A percentile compares a stretch with the other conserved stretches of the same genome.
Conservation (phyloP, 1,140 invertebrate genomes). For the Drosophila carrolli region DNA sequence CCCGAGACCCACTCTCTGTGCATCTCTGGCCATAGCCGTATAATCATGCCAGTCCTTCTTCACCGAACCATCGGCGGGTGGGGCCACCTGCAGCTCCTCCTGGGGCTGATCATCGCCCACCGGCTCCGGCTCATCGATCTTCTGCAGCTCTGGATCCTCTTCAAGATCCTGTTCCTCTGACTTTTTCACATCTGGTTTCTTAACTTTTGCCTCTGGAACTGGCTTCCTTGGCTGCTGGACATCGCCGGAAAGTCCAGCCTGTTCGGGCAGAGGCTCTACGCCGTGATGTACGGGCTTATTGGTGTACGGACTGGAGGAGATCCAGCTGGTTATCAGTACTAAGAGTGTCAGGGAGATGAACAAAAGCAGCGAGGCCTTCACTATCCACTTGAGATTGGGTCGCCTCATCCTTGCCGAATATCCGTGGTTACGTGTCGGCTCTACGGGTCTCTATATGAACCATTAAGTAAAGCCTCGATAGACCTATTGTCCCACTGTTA, state of each 20-base stretch:
- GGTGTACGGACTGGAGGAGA: constrained; percentile 73
- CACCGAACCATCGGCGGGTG: constrained; percentile 85
- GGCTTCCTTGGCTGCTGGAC: background rate
- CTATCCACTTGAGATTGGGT: constrained; percentile 79
- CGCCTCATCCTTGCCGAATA: constrained; percentile 64
- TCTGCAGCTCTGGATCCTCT: constrained; percentile 3
- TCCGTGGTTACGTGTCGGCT: constrained; percentile 61
- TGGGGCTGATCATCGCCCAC: background rate
- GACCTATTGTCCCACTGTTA: constrained; percentile 20
- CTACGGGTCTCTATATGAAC: background rate
- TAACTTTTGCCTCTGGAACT: background rate
- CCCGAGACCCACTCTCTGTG: constrained; percentile 89
- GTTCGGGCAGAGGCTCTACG: constrained; percentile 36
- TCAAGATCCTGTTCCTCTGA: background rate
- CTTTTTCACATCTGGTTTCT: background rate
- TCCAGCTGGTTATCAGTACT: constrained; percentile 73
- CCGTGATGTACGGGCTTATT: constrained; percentile 68
- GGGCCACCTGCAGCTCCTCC: constrained; percentile 35
- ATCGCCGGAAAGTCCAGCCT: background rate
- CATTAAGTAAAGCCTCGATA: constrained; percentile 1
- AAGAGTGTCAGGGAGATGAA: constrained; percentile 66
- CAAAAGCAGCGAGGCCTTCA: constrained; percentile 64
- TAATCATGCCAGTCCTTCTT: constrained; percentile 94
- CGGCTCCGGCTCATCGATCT: constrained; percentile 19
- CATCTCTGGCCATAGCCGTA: constrained; percentile 89